These are phyloP conservation scores for Criorhina ranunculi DNA, from an alignment of 2,888 invertebrate genomes.

Conservation along the genomic window DNA sequence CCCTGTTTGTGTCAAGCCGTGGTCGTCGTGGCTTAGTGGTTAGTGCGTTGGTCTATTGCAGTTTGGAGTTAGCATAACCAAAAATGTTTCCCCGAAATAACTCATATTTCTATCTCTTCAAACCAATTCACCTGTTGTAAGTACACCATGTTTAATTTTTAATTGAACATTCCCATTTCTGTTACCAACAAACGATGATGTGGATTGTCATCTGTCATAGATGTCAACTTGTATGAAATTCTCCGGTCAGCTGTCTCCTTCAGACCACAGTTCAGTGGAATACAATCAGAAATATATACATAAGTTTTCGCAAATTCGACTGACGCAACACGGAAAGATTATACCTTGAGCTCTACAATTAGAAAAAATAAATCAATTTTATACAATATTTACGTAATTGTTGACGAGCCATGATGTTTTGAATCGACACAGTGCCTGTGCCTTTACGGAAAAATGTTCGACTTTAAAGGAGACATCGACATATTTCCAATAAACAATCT, in stretches of 20 bases:
- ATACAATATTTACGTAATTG: constrained; percentile 58
- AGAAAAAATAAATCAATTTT: constrained; percentile 21
- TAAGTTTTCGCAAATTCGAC: constrained; percentile 58
- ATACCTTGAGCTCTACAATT: constrained; percentile 38
- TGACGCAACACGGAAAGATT: constrained; percentile 72
- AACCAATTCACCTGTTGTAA: too few species aligned
- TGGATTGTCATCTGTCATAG: constrained; percentile 65
- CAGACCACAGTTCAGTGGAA: constrained; percentile 55
- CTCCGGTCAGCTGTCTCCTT: constrained; percentile 45
- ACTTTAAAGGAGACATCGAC: constrained; percentile 64
- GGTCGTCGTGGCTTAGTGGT: too few species aligned
- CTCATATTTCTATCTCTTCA: too few species aligned
- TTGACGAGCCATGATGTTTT: constrained; percentile 59
- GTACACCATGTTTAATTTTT: not conserved
- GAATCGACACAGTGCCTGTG: constrained; percentile 47
- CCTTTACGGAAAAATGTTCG: constrained; percentile 58
- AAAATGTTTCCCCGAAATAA: too few species aligned
- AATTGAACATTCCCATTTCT: constrained; percentile 40
- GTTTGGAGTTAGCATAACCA: too few species aligned
- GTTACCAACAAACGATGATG: constrained; percentile 54
- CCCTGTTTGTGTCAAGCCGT: too few species aligned
- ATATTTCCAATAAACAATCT: constrained; percentile 62
- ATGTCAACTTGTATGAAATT: constrained; percentile 19
- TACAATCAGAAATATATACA: constrained; percentile 27
- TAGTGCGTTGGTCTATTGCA: too few species aligned